These are phyloP conservation scores for Pachyramphus minor DNA, from an alignment of 2,113 vertebrate species.

Conservation along the genomic window DNA sequence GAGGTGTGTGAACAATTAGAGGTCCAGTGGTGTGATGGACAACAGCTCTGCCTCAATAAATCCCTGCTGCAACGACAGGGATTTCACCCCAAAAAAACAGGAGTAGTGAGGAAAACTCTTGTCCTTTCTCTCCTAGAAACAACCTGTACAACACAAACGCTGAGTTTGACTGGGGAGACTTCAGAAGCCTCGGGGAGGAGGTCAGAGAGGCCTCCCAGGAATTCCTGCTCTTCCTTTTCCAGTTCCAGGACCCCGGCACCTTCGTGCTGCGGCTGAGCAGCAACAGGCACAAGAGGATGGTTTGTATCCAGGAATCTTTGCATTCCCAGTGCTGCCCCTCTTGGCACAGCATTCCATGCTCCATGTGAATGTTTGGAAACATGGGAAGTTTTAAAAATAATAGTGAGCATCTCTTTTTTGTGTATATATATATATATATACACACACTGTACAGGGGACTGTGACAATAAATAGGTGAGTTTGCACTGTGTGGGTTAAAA, in stretches of 20 bases:
- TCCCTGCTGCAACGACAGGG: accelerated
- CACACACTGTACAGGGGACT: neutral
- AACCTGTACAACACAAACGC: conserved; percentile 85
- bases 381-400: neutral
- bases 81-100: neutral
- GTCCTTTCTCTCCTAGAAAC: conserved; percentile 61
- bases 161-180: conserved; percentile 86
- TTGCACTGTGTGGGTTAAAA: too few relatives aligned
- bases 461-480: neutral
- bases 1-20: neutral
- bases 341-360: neutral
- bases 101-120: accelerated
- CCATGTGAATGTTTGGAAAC: neutral
- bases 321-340: neutral
- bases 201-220: conserved; percentile 47
- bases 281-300: conserved; percentile 81
- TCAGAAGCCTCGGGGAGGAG: conserved; percentile 78
- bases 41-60: neutral
- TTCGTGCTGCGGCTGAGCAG: conserved; percentile 83
- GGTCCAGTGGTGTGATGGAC: neutral
- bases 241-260: conserved; percentile 80
- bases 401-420: neutral
- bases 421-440: too few relatives aligned
- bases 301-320: conserved; percentile 36
- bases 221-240: conserved; percentile 74